These are phyloP conservation scores for Sycophila texana DNA, from an alignment of 2,888 invertebrate species.

Conservation along the genomic window DNA sequence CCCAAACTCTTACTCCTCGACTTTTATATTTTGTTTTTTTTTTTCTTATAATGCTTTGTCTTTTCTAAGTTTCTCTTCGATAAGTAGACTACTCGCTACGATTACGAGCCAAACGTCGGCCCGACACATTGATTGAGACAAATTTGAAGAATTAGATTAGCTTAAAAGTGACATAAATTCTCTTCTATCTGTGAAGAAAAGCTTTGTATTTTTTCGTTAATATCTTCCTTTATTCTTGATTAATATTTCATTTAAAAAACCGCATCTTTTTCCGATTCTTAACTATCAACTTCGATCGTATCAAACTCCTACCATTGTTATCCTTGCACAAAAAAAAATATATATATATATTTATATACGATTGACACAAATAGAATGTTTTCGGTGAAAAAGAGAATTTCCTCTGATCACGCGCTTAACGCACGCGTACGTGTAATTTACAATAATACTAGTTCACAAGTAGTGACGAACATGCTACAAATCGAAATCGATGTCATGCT, in stretches of 20 bases:
- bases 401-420: slow-evolving; percentile 10
- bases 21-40: slow-evolving; percentile 36
- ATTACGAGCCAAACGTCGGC: slow-evolving; percentile 49
- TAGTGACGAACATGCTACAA: slow-evolving; percentile 42
- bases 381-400: slow-evolving; percentile 48
- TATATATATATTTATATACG: slow-evolving; percentile 39
- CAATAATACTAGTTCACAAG: slow-evolving; percentile 53
- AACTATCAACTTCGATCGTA: slow-evolving; percentile 29
- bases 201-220: slow-evolving; percentile 30
- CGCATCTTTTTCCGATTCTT: slow-evolving; percentile 28
- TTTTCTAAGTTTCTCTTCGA: slow-evolving; percentile 49
- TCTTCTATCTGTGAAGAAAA: slow-evolving; percentile 58
- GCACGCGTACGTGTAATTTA: slow-evolving; percentile 33
- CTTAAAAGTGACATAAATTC: slow-evolving; percentile 61
- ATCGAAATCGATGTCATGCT: slow-evolving; percentile 40
- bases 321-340: slow-evolving; percentile 39
- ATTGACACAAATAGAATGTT: slow-evolving; percentile 42
- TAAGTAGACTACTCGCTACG: slow-evolving; percentile 56
- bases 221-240: slow-evolving; percentile 28
- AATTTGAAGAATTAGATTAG: slow-evolving; percentile 59
- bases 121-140: slow-evolving; percentile 61
- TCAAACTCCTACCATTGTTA: slow-evolving; percentile 36
- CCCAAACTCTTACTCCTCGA: slow-evolving; percentile 56
- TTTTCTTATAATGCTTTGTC: slow-evolving; percentile 52
- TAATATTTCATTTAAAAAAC: slow-evolving; percentile 48